Evolutionary conservation across 2,113 vertebrate genomes (phyloP).

Genomic region (Corvus cornix): DNA sequence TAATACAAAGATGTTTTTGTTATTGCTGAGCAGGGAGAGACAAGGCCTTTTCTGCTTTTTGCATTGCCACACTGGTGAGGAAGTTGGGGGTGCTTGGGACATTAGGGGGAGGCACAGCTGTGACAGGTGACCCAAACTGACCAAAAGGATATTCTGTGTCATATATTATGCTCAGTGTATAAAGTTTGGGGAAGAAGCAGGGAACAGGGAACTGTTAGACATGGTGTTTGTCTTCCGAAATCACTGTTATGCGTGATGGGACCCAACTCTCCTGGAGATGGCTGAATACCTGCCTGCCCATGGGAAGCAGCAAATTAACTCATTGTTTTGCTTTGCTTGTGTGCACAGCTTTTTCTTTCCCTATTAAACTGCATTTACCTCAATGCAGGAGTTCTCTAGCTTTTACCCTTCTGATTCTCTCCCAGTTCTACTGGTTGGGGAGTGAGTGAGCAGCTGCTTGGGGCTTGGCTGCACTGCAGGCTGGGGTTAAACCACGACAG

Average conservation of each 20-base stretch:
- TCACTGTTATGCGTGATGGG: rapidly evolving
- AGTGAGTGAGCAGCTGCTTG: rapidly evolving
- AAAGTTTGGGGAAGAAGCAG: neutral
- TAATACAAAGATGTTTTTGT: neutral
- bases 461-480: neutral
- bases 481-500: neutral
- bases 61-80: rapidly evolving
- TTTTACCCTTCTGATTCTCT: neutral
- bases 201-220: neutral
- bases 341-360: neutral
- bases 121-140: neutral
- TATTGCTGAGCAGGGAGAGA: neutral
- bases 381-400: neutral
- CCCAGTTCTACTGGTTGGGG: neutral
- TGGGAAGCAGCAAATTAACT: neutral
- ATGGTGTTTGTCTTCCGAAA: neutral
- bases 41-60: neutral
- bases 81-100: rapidly evolving
- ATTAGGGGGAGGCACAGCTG: rapidly evolving
- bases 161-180: neutral
- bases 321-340: neutral
- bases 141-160: neutral
- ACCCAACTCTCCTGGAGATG: neutral
- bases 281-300: neutral
- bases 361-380: neutral